Evolutionary conservation across 2,888 invertebrate species (phyloP).

Genomic region (Lycophotia porphyrea): DNA sequence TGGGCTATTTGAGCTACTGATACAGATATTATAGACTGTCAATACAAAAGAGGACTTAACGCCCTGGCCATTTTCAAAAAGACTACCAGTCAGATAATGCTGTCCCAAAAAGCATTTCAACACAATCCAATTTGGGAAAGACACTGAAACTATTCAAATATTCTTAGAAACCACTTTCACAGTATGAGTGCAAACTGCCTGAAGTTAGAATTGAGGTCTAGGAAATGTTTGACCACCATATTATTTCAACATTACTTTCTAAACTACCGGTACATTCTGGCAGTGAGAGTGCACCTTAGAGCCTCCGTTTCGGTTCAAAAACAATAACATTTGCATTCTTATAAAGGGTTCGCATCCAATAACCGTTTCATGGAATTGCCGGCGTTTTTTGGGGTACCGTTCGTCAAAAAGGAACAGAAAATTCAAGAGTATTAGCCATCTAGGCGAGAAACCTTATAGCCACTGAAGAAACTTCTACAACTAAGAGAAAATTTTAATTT

Average conservation of each 20-base stretch:
- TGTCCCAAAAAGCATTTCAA: conserved; percentile 6
- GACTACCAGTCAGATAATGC: not conserved
- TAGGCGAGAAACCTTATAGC: not conserved
- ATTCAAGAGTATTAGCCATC: not conserved
- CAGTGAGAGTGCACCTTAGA: conserved; percentile 75
- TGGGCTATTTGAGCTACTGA: not conserved
- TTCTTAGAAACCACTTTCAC: conserved; percentile 33
- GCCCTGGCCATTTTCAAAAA: not conserved
- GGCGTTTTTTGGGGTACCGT: conserved; percentile 48
- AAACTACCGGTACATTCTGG: conserved; percentile 64
- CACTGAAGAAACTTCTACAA: not conserved
- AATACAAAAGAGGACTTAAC: not conserved
- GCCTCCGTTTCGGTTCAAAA: conserved; percentile 69
- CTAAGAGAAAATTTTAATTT: not conserved
- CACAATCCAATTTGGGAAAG: conserved; percentile 7
- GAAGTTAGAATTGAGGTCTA: conserved; percentile 46
- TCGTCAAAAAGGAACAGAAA: not conserved
- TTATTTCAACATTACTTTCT: conserved; percentile 64
- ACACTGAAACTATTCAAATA: conserved; percentile 20
- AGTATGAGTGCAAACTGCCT: conserved; percentile 22
- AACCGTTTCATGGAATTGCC: conserved; percentile 68
- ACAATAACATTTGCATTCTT: conserved; percentile 82
- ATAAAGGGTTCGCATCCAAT: conserved; percentile 74
- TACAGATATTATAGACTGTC: not conserved
- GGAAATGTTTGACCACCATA: conserved; percentile 41